Evolutionary conservation across 2,888 invertebrate species (phyloP).

Genomic region (Gortyna flavago): DNA sequence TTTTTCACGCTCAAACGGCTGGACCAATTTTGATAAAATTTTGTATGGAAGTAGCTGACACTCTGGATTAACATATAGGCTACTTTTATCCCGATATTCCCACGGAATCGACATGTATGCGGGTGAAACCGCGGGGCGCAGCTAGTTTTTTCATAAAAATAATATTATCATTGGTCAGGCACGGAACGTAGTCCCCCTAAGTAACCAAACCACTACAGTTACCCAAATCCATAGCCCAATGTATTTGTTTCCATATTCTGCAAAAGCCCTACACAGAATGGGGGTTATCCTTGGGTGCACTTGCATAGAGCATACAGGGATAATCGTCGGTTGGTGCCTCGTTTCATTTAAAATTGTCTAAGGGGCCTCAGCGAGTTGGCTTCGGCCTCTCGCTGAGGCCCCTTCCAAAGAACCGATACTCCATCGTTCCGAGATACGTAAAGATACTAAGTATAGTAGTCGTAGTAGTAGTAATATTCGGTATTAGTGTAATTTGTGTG

Average conservation of each 20-base stretch:
- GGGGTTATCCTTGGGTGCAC: no score
- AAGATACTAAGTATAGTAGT: background rate
- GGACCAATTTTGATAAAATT: no score
- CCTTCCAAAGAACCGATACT: background rate
- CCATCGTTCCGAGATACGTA: background rate
- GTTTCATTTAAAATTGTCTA: background rate
- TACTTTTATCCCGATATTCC: no score
- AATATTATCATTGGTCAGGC: no score
- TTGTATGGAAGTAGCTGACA: no score
- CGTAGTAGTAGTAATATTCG: background rate
- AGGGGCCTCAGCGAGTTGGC: background rate
- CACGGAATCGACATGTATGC: no score
- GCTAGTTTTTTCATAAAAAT: no score
- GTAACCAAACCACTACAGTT: no score
- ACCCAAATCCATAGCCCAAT: background rate
- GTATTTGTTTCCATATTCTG: background rate
- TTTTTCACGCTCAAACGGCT: no score
- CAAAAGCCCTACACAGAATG: background rate
- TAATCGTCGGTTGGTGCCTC: background rate
- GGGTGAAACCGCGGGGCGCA: no score
- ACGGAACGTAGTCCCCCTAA: background rate
- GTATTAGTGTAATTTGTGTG: background rate
- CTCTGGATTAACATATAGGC: no score
- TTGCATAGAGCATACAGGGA: background rate
- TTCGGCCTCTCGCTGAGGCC: background rate